Base-by-base conservation (phyloP, 23 tunicate species). In the Halocynthia roretzi region DNA sequence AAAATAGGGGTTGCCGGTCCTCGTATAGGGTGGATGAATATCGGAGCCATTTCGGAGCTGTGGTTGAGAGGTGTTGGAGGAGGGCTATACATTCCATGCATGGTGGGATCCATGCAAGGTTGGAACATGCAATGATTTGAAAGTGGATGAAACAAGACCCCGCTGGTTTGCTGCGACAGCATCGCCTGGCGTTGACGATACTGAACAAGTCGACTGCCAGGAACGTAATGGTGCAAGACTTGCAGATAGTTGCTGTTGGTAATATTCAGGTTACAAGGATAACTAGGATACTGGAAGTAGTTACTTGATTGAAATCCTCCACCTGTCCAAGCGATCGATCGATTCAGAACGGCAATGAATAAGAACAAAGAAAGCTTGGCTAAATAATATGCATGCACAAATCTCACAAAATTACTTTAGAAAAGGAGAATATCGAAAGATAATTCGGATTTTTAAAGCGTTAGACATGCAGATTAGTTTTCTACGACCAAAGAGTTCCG, bases 161-260 rank as follows among this genome's bases (percentile, higher is more conserved):
- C 70, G 22, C 31, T 40, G 9, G 48, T 65, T 48, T 20, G 22
- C 19, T 65, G 70, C 19, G 70, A 65, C 9, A 31, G 44, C 44
- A 65, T 65, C 1, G 70, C 22, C 19, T 65, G 70, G 0, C 70
- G 70, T 65, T 15, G 70, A 65, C 70, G 70, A 65, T 65, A 65
- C 19, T 65, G 70, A 9, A 48, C 70, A 11, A 65, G 70, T 20
- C 48, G 70, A 5, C 70, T 48, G 10, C 70, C 19, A 10, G 70
- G 70, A 2, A 65, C 22, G 19, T 40, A 65, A 10, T 40, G 70
- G 44, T 31, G 1, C 22, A 48, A 48, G 19, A 65, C 70, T 65
- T 5, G 70, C 9, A 6, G 70, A 65, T 65, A 15, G 15, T 40
- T 65, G 70, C 31, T 65, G 70, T 65, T 65, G 19, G 5, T 65